Percentiles rank a stretch among this genome's conserved stretches.
phyloP scores from a whole-genome alignment of 2,797 vertebrate genomes.

The Myotis daubentonii region DNA sequence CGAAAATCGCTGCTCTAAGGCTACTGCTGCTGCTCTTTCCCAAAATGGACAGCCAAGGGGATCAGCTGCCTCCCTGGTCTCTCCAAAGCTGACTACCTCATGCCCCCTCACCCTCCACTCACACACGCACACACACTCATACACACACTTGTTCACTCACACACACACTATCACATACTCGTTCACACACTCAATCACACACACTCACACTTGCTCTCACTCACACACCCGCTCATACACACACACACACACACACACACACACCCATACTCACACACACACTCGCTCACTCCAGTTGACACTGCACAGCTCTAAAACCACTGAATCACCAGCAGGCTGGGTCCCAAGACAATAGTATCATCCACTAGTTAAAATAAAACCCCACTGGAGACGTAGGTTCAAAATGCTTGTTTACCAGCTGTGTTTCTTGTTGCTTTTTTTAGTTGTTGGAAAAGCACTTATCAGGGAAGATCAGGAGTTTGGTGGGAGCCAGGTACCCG shows the following conservation, averaged over 20 bases:
- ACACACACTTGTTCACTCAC: too few relatives aligned
- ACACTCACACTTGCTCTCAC: too few relatives aligned
- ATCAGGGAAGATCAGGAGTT: neutral
- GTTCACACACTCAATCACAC: too few relatives aligned
- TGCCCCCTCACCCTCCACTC: neutral
- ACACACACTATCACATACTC: too few relatives aligned
- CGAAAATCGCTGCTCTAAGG: neutral
- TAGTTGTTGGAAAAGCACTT: neutral
- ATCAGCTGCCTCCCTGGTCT: neutral
- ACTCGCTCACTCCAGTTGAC: neutral
- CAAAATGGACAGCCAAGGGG: neutral
- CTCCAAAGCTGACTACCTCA: neutral
- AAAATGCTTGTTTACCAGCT: neutral
- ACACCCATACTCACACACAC: neutral
- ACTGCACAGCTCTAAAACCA: neutral
- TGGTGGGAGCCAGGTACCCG: neutral
- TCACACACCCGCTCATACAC: too few relatives aligned
- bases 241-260: too few relatives aligned
- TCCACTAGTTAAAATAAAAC: constrained; percentile 50
- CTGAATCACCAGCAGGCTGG: neutral
- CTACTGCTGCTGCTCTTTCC: neutral
- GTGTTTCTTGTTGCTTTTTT: neutral
- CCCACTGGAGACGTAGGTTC: neutral
- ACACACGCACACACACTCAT: too few relatives aligned
- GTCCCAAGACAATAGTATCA: neutral